Percentiles rank a stretch among this genome's conserved stretches.
These are phyloP conservation scores for Pristiophorus japonicus DNA, from an alignment of 2,113 vertebrate genomes.

Conservation along the genomic window DNA sequence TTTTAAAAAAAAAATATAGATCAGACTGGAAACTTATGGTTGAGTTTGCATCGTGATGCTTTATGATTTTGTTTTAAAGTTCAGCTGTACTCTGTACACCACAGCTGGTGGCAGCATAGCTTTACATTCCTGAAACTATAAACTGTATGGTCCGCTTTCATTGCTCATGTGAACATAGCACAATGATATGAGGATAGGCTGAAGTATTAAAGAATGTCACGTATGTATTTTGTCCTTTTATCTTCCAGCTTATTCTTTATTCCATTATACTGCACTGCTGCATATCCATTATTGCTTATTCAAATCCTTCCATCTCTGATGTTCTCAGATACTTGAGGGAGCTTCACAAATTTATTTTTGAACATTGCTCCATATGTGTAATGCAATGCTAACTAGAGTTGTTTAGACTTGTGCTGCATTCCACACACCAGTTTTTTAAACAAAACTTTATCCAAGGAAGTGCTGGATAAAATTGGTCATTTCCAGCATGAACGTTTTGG, in stretches of 20 bases:
- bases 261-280: constrained; percentile 4
- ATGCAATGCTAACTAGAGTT: not conserved
- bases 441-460: not conserved
- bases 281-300: constrained; percentile 26
- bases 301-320: not conserved
- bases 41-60: constrained; percentile 22
- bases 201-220: constrained; percentile 31
- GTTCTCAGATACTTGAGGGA: not conserved
- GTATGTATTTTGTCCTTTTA: constrained; percentile 23
- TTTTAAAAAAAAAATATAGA: not conserved
- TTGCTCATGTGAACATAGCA: constrained; percentile 25
- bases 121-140: constrained; percentile 35
- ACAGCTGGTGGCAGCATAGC: constrained; percentile 26
- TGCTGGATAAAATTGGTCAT: not conserved
- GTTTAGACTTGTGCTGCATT: not conserved
- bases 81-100: constrained; percentile 13
- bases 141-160: constrained; percentile 35
- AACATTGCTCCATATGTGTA: not conserved
- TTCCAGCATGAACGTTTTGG: not conserved
- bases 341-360: not conserved
- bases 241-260: constrained; percentile 28
- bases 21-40: constrained; percentile 6
- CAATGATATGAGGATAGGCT: constrained; percentile 4
- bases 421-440: not conserved
- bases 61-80: constrained; percentile 22